Evolutionary conservation across 2,888 invertebrate species (phyloP), one percentile per base, ranked within the genome.

Genomic region (Scelioninae gen. 1): DNA sequence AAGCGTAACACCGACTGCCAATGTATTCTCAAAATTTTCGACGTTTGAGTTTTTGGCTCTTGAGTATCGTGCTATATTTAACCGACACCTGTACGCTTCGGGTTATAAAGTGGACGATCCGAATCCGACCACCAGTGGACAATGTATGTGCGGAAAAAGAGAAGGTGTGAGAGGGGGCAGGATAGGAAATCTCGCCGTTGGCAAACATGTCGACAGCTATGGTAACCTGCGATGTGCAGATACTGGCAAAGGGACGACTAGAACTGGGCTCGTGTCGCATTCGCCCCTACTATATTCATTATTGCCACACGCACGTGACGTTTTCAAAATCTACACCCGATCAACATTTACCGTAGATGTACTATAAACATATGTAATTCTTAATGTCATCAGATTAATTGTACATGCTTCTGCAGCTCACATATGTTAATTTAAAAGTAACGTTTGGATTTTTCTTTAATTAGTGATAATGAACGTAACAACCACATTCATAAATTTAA

Each of bases 271-370:
- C 66, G 78, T 79, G 82, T 82, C 76, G 65, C 72, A 79, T 82
- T 79, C 62, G 75, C 47, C 77, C 77, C 79, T 80, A 82, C 80
- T 79, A 86, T 87, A 86, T 85, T 88, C 85, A 86, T 88, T 85
- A 63, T 69, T 62, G 82, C 65, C 32, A 78, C 79, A 74, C 86
- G 87, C 88, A 87, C 87, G 88, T 88, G 88, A 88, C 87, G 85
- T 87, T 86, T 86, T 80, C 82, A 47, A 80, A 85, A 84, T 77
- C 79, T 83, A 63, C 82, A 53, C 10, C 49, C 13, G 51, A 60
- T 43, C 9, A 47, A 56, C 34, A 9, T 16, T 56, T 31, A n/a
- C n/a, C n/a, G 16, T 8, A 55, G 45, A 56, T 68, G 10, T 11
- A 5, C 23, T 45, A 31, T 43, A 43, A 56, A 56, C 23, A 32